Conservation (phyloP, 2,888 invertebrate species). For the Melikaiella ostensackeni region DNA sequence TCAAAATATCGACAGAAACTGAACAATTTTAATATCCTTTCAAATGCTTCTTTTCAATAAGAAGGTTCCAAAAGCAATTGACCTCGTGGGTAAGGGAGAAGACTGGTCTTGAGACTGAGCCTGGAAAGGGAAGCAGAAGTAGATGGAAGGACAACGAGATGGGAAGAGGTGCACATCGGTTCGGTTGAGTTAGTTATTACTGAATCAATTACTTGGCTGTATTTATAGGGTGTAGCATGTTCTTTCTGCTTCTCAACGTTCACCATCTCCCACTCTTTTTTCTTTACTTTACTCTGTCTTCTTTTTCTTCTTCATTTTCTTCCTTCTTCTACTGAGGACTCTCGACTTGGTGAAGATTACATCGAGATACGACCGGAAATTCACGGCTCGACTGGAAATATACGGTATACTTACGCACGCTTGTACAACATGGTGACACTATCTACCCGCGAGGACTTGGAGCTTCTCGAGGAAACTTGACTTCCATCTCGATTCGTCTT, state of each 20-base stretch:
- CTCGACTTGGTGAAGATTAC: conserved; percentile 61
- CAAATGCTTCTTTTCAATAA: conserved; percentile 42
- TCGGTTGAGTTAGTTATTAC: conserved; percentile 75
- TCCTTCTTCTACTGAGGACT: conserved; percentile 37
- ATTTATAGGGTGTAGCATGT: conserved; percentile 73
- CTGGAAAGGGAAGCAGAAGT: conserved; percentile 42
- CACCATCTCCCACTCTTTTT: conserved; percentile 49
- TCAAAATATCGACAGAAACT: background rate
- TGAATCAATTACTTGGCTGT: conserved; percentile 74
- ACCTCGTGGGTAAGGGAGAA: background rate
- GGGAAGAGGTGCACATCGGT: conserved; percentile 44
- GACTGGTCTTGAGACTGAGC: background rate
- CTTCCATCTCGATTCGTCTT: conserved; percentile 21
- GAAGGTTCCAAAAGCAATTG: background rate
- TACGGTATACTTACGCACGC: conserved; percentile 55
- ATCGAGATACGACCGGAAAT: conserved; percentile 71
- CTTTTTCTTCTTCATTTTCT: conserved; percentile 40
- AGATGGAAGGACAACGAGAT: conserved; percentile 52
- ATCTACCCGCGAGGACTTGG: conserved; percentile 14
- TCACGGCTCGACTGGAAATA: conserved; percentile 65
- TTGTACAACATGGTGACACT: conserved; percentile 40
- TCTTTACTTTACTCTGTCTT: conserved; percentile 43
- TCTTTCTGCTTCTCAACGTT: conserved; percentile 60
- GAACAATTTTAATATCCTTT: conserved; percentile 31
- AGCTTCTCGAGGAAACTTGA: conserved; percentile 20